Base-by-base conservation (phyloP, 1,140 invertebrate species). In the Calosoma granatense region DNA sequence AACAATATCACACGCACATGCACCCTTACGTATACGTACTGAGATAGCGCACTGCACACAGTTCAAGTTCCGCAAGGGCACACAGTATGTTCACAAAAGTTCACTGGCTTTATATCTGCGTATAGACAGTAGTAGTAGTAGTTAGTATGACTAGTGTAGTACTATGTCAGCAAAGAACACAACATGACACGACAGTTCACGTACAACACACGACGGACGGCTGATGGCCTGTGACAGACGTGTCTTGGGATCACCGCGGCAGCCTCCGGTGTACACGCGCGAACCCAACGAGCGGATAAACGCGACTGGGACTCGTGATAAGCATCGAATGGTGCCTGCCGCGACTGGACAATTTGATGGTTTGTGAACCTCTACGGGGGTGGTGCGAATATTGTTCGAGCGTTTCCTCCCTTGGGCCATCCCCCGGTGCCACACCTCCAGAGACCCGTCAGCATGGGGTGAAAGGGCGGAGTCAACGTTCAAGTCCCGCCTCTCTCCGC, bases 201-300 rank as follows among this genome's bases (percentile, higher is more conserved):
- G 70, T 73, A 70, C 70, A 70, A 71, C 68, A 72, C 68, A 71
- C 70, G 20, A 30, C 15, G 15, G 9, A 36, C 26, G 68, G 69
- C 69, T 70, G 73, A 72, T 73, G 74, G 67, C 70, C 69, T 70
- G 68, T 67, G 70, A 56, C 58, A 54, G 70, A 71, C 73, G 72
- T 47, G 6, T 3, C 41, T 17, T 47, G 41, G 41, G 41, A 47
- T 17, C n/a, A 36, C 26, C 26, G 26, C 26, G 26, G n/a, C 26
- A 36, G 26, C 26, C 26, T 36, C 26, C n/a, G 26, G 26, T 36
- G 26, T 36, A 47, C 4, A 57, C 39, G 55, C 56, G 56, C 57
- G 62, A 41, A 41, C 52, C 52, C 56, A 57, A 56, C 62, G 54
- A 64, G 59, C 61, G 64, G 60, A 61, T 67, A 64, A 66, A 65